A percentile compares a stretch with the other conserved stretches of the same genome.
Evolutionary conservation across 2,797 vertebrate genomes (phyloP).

Genomic region (Phyllotis vaccarum): DNA sequence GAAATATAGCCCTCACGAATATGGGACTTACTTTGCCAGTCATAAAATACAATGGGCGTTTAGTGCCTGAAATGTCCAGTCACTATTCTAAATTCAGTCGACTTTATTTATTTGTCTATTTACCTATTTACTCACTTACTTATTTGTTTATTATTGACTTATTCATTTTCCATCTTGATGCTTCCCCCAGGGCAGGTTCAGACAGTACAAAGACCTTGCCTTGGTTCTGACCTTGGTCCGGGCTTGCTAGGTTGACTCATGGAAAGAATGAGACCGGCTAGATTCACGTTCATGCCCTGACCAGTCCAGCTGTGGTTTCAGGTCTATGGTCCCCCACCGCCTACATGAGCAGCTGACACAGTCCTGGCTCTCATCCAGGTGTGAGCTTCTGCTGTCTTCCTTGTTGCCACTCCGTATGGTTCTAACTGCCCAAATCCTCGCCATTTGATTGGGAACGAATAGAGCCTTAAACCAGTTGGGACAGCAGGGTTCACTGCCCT

Average conservation of each 20-base stretch:
- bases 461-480: neutral
- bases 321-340: constrained; percentile 90
- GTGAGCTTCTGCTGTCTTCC: constrained; percentile 80
- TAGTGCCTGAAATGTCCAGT: constrained; percentile 43
- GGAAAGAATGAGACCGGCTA: constrained; percentile 68
- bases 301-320: constrained; percentile 89
- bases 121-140: neutral
- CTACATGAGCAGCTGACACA: constrained; percentile 88
- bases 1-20: constrained; percentile 31
- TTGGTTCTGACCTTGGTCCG: constrained; percentile 87
- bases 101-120: constrained; percentile 38
- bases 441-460: neutral
- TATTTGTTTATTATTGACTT: neutral
- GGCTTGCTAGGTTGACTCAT: constrained; percentile 46
- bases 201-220: constrained; percentile 87
- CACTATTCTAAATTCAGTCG: constrained; percentile 5
- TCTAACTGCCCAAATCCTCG: neutral
- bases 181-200: constrained; percentile 91
- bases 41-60: constrained; percentile 55
- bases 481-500: neutral
- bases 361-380: constrained; percentile 89
- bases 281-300: constrained; percentile 82
- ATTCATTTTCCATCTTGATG: constrained; percentile 81
- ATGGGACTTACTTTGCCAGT: constrained; percentile 53
- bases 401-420: neutral